Percentiles rank a stretch among this genome's conserved stretches.
These are phyloP conservation scores for Sebastes itinus DNA, from an alignment of 2,797 vertebrate species.

Conservation along the genomic window DNA sequence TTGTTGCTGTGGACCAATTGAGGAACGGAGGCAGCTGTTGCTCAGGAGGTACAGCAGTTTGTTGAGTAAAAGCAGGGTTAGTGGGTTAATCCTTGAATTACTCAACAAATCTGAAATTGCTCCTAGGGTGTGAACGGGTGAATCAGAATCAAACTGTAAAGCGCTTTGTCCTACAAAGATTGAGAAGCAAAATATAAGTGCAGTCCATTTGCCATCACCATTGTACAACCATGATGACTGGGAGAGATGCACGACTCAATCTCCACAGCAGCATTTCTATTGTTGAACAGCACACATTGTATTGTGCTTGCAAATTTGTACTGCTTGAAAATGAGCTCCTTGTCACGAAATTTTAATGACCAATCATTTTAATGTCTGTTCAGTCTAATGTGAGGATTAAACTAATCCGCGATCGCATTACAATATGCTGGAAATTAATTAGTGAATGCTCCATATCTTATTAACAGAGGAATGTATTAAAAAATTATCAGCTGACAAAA, in stretches of 20 bases:
- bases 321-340: slow-evolving; percentile 24
- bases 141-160: neutral
- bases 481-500: slow-evolving; percentile 37
- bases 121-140: neutral
- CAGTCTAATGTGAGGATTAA: slow-evolving; percentile 60
- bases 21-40: neutral
- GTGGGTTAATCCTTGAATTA: neutral
- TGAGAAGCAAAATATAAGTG: neutral
- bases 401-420: slow-evolving; percentile 61
- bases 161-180: neutral
- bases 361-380: slow-evolving; percentile 57
- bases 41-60: neutral
- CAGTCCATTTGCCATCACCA: neutral
- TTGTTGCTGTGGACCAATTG: neutral
- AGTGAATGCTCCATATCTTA: slow-evolving; percentile 32
- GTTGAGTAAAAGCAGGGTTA: neutral
- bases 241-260: neutral
- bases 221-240: neutral
- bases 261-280: neutral
- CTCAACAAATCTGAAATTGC: neutral
- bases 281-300: neutral
- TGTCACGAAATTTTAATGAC: slow-evolving; percentile 48
- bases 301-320: neutral
- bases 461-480: slow-evolving; percentile 17
- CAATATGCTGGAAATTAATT: slow-evolving; percentile 54